phyloP scores from a whole-genome alignment of 2,113 vertebrate species.

The Petrocephalus microphthalmus region DNA sequence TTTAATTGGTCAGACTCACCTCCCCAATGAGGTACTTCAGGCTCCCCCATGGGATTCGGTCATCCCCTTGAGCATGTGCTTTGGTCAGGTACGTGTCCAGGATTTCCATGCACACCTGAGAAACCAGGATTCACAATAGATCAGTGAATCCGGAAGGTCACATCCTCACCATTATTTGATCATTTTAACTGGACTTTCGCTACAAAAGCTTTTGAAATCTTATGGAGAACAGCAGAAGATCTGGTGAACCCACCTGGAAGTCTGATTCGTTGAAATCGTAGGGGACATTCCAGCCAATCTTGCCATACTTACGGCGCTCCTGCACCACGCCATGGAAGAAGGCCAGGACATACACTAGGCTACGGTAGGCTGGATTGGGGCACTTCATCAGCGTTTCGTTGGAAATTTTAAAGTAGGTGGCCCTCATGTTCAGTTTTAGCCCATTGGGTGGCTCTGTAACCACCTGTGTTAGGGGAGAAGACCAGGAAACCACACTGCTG shows the following conservation, averaged over 20 bases:
- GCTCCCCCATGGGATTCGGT: constrained; percentile 81
- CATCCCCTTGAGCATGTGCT: constrained; percentile 71
- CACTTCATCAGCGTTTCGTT: constrained; percentile 64
- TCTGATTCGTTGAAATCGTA: constrained; percentile 96
- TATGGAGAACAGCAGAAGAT: neutral
- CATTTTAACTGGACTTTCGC: neutral
- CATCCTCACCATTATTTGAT: neutral
- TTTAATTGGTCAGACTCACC: constrained; percentile 56
- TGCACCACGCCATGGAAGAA: constrained; percentile 97
- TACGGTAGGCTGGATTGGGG: constrained; percentile 74
- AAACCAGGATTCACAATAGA: constrained; percentile 1
- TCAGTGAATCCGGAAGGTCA: neutral
- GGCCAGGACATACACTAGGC: constrained; percentile 80
- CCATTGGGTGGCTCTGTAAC: constrained; percentile 91
- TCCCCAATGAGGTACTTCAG: constrained; percentile 94
- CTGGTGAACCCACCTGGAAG: constrained; percentile 70
- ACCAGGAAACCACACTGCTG: neutral
- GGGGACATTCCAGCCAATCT: constrained; percentile 87
- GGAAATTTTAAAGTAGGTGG: constrained; percentile 85
- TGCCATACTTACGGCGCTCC: constrained; percentile 91
- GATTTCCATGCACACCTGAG: constrained; percentile 91
- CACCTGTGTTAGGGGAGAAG: constrained; percentile 59
- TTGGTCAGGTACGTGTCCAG: constrained; percentile 84
- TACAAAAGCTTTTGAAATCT: neutral
- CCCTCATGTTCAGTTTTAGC: constrained; percentile 88